Evolutionary conservation across 2,113 vertebrate species (phyloP).

Genomic region (Carassius gibelio): DNA sequence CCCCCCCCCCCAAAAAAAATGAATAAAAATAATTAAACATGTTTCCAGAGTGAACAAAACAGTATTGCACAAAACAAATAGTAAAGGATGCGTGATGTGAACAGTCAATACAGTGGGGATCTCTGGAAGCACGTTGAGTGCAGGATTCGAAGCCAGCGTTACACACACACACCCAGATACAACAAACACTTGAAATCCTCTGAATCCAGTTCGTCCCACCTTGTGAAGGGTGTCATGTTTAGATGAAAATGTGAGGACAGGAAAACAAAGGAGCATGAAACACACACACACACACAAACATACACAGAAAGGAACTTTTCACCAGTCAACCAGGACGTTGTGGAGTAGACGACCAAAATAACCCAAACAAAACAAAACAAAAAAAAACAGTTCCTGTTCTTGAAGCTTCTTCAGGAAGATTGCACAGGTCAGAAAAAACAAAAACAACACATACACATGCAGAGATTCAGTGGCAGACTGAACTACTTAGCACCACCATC

Average conservation of each 20-base stretch:
- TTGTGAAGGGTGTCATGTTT: constrained; percentile 65
- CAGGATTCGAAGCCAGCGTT: constrained; percentile 51
- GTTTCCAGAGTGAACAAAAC: constrained; percentile 56
- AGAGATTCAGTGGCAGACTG: constrained; percentile 75
- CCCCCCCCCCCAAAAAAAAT: constrained; percentile 79
- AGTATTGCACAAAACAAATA: constrained; percentile 89
- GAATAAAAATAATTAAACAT: constrained; percentile 80
- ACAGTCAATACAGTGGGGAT: constrained; percentile 75
- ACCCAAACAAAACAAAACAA: too few relatives aligned
- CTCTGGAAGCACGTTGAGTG: constrained; percentile 66
- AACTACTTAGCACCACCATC: constrained; percentile 69
- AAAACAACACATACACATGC: constrained; percentile 70
- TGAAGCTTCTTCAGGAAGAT: constrained; percentile 18
- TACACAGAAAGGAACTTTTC: constrained; percentile 61
- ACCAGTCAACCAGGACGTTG: constrained; percentile 69
- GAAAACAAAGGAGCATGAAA: background rate
- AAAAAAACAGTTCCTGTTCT: constrained; percentile 44
- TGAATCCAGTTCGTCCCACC: constrained; percentile 64
- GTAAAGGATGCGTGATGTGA: constrained; percentile 55
- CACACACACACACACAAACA: background rate
- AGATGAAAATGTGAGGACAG: constrained; percentile 54
- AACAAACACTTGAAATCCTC: constrained; percentile 61
- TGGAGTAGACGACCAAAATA: constrained; percentile 65
- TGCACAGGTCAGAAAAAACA: constrained; percentile 1
- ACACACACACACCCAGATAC: background rate